These are phyloP conservation scores for Lordiphosa fenestrarum DNA, from an alignment of 2,888 invertebrate genomes.

Conservation along the genomic window DNA sequence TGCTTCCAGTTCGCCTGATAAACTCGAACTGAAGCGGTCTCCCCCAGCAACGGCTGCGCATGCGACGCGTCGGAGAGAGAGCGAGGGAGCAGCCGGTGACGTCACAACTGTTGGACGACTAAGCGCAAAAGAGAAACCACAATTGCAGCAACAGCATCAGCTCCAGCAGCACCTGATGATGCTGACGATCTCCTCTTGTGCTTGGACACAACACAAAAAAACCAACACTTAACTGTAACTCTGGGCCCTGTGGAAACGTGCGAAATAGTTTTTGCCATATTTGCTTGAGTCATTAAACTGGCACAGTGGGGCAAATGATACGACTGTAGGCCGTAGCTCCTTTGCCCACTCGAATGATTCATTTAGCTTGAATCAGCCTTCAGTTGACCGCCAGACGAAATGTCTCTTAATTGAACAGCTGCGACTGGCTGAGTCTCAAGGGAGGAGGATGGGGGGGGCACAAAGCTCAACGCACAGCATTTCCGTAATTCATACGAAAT, in stretches of 20 bases:
- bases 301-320: conserved; percentile 49
- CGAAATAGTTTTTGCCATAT: conserved; percentile 53
- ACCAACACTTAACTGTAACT: conserved; percentile 53
- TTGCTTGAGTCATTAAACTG: conserved; percentile 51
- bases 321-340: too few species aligned
- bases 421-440: conserved; percentile 12
- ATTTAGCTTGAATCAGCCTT: conserved; percentile 34
- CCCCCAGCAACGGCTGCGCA: conserved; percentile 49
- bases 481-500: background rate
- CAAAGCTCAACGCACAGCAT: background rate
- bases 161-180: conserved; percentile 48
- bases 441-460: background rate
- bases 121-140: conserved; percentile 14
- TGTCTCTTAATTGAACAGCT: conserved; percentile 46
- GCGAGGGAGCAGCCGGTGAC: conserved; percentile 29
- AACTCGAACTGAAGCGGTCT: conserved; percentile 50
- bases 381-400: conserved; percentile 25
- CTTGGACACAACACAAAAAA: conserved; percentile 19
- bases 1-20: conserved; percentile 45
- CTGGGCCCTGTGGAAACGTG: conserved; percentile 48
- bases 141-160: conserved; percentile 31
- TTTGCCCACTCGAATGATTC: conserved; percentile 33
- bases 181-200: conserved; percentile 35
- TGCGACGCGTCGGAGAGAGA: conserved; percentile 58
- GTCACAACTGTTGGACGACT: conserved; percentile 17